Evolutionary conservation across 2,888 invertebrate species (phyloP).

Genomic region (Agrotis exclamationis): DNA sequence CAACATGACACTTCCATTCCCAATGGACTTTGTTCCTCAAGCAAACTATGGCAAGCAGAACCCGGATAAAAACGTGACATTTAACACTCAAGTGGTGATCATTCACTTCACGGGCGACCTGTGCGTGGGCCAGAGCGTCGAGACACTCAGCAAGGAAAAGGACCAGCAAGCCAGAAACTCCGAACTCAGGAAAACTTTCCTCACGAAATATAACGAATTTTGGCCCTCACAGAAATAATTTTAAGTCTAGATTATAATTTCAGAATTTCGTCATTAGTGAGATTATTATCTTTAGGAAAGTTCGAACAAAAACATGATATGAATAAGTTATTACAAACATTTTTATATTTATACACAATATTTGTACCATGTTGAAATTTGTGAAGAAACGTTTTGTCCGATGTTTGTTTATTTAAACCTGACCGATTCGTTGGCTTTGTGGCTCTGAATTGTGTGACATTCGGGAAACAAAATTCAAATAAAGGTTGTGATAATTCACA

Average conservation of each 20-base stretch:
- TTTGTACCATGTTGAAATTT: slow-evolving; percentile 73
- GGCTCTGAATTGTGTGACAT: slow-evolving; percentile 57
- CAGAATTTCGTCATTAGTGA: slow-evolving; percentile 68
- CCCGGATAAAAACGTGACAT: slow-evolving; percentile 87
- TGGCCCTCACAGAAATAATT: slow-evolving; percentile 87
- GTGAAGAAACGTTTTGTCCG: slow-evolving; percentile 66
- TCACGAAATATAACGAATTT: slow-evolving; percentile 87
- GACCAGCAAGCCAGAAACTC: slow-evolving; percentile 93
- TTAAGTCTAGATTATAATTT: slow-evolving; percentile 70
- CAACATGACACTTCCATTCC: slow-evolving; percentile 76
- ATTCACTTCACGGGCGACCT: slow-evolving; percentile 92
- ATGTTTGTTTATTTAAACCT: slow-evolving; percentile 70
- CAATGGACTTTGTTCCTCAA: slow-evolving; percentile 81
- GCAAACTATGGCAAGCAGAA: slow-evolving; percentile 80
- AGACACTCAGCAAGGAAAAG: slow-evolving; percentile 92
- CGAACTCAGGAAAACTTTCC: slow-evolving; percentile 91
- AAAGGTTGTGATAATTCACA: slow-evolving; percentile 61
- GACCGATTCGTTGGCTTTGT: slow-evolving; percentile 49
- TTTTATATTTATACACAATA: slow-evolving; percentile 65
- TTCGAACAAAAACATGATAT: slow-evolving; percentile 61
- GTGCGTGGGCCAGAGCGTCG: slow-evolving; percentile 89
- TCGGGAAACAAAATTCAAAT: slow-evolving; percentile 71
- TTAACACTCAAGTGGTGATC: slow-evolving; percentile 91
- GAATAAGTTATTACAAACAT: slow-evolving; percentile 65
- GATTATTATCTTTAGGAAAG: slow-evolving; percentile 63